Evolutionary conservation across 2,113 vertebrate species (phyloP).

Genomic region (Sterrhoptilus dennistouni): DNA sequence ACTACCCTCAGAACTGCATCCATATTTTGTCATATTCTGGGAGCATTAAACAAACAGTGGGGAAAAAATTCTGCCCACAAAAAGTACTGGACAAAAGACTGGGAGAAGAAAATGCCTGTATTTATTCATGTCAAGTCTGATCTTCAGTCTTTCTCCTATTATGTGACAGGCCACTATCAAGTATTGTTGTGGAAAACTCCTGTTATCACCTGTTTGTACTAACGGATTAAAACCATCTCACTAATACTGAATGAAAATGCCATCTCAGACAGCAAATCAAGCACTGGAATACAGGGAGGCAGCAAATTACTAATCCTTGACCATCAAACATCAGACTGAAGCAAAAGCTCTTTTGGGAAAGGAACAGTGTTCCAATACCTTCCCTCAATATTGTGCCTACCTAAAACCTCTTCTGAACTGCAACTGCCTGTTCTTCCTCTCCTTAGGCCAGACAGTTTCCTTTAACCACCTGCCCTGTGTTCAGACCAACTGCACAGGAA

Average conservation of each 20-base stretch:
- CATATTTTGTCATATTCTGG: not conserved
- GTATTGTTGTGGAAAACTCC: not conserved
- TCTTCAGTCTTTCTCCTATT: not conserved
- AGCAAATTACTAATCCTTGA: not conserved
- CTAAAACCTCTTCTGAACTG: not conserved
- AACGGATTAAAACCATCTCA: not conserved
- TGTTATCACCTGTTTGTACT: not conserved
- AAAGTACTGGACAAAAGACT: not conserved
- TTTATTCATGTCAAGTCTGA: not conserved
- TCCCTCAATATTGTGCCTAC: not conserved
- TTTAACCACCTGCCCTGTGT: not conserved
- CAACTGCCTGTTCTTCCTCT: not conserved
- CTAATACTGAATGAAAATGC: not conserved
- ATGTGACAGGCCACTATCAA: not conserved
- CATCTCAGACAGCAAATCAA: not conserved
- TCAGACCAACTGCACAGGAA: not conserved
- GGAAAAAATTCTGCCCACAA: not conserved
- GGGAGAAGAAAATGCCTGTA: not conserved
- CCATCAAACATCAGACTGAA: not conserved
- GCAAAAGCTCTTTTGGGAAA: not conserved
- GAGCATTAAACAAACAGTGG: fast-evolving
- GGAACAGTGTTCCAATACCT: not conserved
- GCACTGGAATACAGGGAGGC: not conserved
- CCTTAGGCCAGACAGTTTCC: not conserved
- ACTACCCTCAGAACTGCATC: not conserved